Conservation (phyloP, 2,113 vertebrate genomes). For the Alligator sinensis region DNA sequence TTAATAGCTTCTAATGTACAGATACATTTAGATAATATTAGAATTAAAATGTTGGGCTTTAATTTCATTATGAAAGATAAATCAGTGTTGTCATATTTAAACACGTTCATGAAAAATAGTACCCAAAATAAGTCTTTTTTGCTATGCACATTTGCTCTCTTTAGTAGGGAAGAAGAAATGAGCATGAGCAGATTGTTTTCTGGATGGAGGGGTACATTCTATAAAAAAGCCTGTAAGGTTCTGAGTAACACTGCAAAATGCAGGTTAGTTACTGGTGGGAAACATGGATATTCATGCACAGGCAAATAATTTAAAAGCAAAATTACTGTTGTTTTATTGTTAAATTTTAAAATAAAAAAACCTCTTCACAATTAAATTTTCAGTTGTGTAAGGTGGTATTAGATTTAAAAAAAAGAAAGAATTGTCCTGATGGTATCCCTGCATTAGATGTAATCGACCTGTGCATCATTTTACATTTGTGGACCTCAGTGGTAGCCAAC, state of each 20-base stretch:
- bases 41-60: background rate
- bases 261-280: background rate
- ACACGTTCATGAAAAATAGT: background rate
- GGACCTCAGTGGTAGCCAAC: background rate
- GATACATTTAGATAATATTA: background rate
- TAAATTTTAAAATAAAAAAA: background rate
- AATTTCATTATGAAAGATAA: background rate
- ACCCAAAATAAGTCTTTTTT: background rate
- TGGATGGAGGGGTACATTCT: background rate
- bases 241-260: background rate
- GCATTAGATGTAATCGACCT: background rate
- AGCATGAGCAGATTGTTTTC: background rate
- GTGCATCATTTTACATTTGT: background rate
- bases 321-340: background rate
- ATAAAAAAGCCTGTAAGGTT: background rate
- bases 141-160: background rate
- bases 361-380: background rate
- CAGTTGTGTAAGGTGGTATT: background rate
- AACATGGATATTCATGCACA: background rate
- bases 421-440: background rate
- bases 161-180: background rate
- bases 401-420: too few relatives aligned
- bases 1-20: background rate
- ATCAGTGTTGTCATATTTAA: constrained; percentile 3
- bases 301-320: background rate